A percentile compares a stretch with the other conserved stretches of the same genome.
Evolutionary conservation across 2,797 vertebrate genomes (phyloP).

Genomic region (Gila robusta): DNA sequence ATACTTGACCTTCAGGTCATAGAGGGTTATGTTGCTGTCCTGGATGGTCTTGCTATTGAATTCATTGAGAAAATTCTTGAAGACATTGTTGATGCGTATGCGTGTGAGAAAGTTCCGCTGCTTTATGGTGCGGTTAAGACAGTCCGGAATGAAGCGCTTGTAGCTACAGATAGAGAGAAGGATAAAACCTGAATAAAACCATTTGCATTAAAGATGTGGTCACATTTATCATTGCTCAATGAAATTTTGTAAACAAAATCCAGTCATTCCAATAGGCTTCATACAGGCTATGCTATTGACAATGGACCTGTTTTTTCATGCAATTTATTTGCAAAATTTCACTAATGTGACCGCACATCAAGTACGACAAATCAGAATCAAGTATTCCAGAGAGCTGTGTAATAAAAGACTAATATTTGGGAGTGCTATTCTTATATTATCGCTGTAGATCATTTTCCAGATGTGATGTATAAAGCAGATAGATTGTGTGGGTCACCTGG

Average conservation of each 20-base stretch:
- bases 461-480: background rate
- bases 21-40: conserved; percentile 88
- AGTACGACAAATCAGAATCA: background rate
- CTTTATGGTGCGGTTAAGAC: conserved; percentile 89
- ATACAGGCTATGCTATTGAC: background rate
- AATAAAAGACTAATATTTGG: background rate
- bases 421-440: background rate
- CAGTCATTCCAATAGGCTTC: background rate
- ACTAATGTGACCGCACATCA: background rate
- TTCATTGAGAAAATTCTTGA: conserved; percentile 96
- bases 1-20: conserved; percentile 97
- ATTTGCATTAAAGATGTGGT: background rate
- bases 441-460: background rate
- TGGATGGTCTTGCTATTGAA: conserved; percentile 93
- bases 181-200: background rate
- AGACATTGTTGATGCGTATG: conserved; percentile 95
- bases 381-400: background rate
- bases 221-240: background rate
- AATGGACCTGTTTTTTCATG: background rate
- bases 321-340: background rate
- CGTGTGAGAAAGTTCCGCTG: conserved; percentile 94
- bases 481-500: conserved; percentile 79
- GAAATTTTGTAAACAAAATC: background rate
- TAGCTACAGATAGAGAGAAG: conserved; percentile 79
- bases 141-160: conserved; percentile 93